Evolutionary conservation across 2,797 vertebrate genomes (phyloP).

Genomic region (Protosalanx chinensis): DNA sequence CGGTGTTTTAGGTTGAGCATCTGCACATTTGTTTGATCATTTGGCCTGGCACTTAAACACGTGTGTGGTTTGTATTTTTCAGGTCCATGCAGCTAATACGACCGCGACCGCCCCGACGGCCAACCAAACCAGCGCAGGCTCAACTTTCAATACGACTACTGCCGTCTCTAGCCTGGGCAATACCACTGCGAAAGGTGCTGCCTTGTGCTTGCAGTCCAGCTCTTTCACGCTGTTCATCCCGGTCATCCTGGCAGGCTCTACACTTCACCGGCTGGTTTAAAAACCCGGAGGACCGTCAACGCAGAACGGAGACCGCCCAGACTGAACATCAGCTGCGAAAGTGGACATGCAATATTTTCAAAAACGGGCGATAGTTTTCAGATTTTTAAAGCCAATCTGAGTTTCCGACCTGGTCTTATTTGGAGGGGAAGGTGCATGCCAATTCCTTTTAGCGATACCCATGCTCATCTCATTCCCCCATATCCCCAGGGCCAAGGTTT

Average conservation of each 20-base stretch:
- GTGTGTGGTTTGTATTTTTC: not conserved
- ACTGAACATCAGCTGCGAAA: conserved; percentile 6
- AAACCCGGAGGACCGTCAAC: not conserved
- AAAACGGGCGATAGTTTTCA: conserved; percentile 19
- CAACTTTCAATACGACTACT: not conserved
- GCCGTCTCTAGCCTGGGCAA: fast-evolving
- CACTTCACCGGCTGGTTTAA: conserved; percentile 41
- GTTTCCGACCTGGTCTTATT: not conserved
- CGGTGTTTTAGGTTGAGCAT: no score
- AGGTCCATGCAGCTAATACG: not conserved
- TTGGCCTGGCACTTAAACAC: no score
- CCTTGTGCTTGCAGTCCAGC: conserved; percentile 1
- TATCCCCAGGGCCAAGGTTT: no score
- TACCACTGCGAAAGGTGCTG: not conserved
- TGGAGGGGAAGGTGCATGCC: not conserved
- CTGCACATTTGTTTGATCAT: no score
- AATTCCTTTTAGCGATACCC: no score
- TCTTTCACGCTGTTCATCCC: conserved; percentile 41
- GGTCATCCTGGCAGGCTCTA: conserved; percentile 15
- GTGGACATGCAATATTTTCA: not conserved
- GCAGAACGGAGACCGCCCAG: conserved; percentile 10
- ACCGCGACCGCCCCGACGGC: fast-evolving
- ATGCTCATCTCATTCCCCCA: no score
- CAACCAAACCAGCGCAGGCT: not conserved
- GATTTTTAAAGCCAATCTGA: conserved; percentile 1